Conservation (phyloP, 2,888 invertebrate species). For the Opisthograptis luteolata region DNA sequence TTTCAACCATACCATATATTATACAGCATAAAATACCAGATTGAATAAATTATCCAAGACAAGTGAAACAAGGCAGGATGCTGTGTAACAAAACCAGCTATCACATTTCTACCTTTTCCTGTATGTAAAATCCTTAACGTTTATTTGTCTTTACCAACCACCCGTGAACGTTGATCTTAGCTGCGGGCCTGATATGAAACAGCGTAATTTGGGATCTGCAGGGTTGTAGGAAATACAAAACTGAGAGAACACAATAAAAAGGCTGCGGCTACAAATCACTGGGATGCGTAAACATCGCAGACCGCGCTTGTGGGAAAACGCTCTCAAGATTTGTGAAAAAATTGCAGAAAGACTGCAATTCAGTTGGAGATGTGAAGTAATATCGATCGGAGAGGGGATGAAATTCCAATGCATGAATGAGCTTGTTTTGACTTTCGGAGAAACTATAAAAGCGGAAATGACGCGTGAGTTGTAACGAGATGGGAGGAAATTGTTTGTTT, state of each 20-base stretch:
- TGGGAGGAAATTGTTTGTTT: not conserved
- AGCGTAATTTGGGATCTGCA: conserved; percentile 43
- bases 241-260: conserved; percentile 52
- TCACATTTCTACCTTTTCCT: not conserved
- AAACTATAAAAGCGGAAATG: not conserved
- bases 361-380: conserved; percentile 1
- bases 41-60: no score
- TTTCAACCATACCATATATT: no score
- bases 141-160: no score
- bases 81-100: no score
- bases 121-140: no score
- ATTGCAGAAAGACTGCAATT: conserved; percentile 24
- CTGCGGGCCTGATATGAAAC: conserved; percentile 24
- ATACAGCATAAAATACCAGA: no score
- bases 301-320: conserved; percentile 43
- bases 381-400: not conserved
- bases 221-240: conserved; percentile 18
- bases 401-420: not conserved
- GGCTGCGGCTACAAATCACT: conserved; percentile 59
- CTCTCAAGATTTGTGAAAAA: conserved; percentile 31
- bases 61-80: no score
- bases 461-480: not conserved
- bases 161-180: not conserved
- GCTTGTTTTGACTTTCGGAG: not conserved
- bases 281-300: conserved; percentile 57